Evolutionary conservation across 2,888 invertebrate species (phyloP).

Genomic region (Ischnus inquisitorius): DNA sequence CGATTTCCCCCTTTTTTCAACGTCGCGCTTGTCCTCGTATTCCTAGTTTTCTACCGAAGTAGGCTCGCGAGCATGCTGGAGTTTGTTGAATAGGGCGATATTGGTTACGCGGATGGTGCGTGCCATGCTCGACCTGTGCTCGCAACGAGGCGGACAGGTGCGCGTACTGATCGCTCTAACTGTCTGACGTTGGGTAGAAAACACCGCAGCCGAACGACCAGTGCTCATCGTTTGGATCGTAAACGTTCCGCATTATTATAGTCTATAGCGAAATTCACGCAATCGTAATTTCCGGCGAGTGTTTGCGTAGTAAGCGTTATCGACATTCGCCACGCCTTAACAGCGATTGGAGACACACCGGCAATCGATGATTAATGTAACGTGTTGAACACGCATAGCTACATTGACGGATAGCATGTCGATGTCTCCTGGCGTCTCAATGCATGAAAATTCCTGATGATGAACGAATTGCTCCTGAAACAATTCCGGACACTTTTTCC

Average conservation of each 20-base stretch:
- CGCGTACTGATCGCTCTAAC: conserved; percentile 47
- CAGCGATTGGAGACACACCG: neutral
- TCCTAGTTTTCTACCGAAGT: conserved; percentile 21
- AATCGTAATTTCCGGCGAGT: neutral
- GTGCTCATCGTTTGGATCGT: conserved; percentile 43
- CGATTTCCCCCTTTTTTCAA: conserved; percentile 55
- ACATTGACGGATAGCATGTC: neutral
- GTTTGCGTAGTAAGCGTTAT: neutral
- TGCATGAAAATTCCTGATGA: too few relatives aligned
- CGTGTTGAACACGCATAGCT: neutral
- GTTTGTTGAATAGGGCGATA: conserved; percentile 41
- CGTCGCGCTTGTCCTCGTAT: conserved; percentile 29
- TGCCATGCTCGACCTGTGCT: conserved; percentile 28
- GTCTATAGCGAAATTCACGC: conserved; percentile 16
- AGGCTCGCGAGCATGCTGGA: conserved; percentile 20
- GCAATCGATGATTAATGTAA: neutral
- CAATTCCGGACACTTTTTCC: too few relatives aligned
- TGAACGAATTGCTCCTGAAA: too few relatives aligned
- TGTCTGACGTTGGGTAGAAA: conserved; percentile 37
- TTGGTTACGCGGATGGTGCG: conserved; percentile 47
- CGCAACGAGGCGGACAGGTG: conserved; percentile 41
- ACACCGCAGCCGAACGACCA: conserved; percentile 48
- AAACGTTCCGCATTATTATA: conserved; percentile 35
- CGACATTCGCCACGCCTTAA: neutral
- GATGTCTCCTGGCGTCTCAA: too few relatives aligned